Base-by-base conservation (phyloP, 2,888 invertebrate genomes). In the Mesorhabditis belari region DNA sequence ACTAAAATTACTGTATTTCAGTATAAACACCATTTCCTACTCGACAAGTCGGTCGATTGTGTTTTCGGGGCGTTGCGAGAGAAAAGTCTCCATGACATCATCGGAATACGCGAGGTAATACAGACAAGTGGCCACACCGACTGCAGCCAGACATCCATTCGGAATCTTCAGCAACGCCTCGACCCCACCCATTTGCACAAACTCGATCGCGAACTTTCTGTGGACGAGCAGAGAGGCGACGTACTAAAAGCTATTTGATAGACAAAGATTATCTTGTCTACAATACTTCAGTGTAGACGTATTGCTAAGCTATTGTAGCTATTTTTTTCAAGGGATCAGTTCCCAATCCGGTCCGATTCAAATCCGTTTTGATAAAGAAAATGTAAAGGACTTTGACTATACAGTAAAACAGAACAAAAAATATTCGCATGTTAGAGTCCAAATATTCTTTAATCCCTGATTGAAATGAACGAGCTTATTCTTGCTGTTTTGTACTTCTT, bases 181-280 rank as follows among this genome's bases (percentile, higher is more conserved):
- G 52, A 98, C 82, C 0, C 95, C 96, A 27, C 89, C 89, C 81
- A 88, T 87, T 62, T 89, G 87, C 56, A 98, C 88, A 82, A 96
- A 96, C 81, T 96, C 95, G 28, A 95, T 88, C 0, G 92, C 91
- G 85, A 98, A 95, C 83, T 95, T 95, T 84, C 96, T 96, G 83
- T 98, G 96, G 81, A 95, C 95, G 17, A 98, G 86, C 65, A 98
- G 83, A 0, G 94, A 90, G 0, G 94, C 90, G 23, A 96, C 85
- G 83, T 94, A 96, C 85, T 93, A 73, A 52, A 76, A 63, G 12
- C 44, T 17, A n/a, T n/a, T n/a, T n/a, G n/a, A n/a, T n/a, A n/a
- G n/a, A n/a, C n/a, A n/a, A n/a, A n/a, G n/a, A n/a, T n/a, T n/a
- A n/a, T n/a, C n/a, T n/a, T n/a, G n/a, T n/a, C n/a, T n/a, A n/a